phyloP scores from a whole-genome alignment of 2,797 vertebrate genomes.

The Channa striata region DNA sequence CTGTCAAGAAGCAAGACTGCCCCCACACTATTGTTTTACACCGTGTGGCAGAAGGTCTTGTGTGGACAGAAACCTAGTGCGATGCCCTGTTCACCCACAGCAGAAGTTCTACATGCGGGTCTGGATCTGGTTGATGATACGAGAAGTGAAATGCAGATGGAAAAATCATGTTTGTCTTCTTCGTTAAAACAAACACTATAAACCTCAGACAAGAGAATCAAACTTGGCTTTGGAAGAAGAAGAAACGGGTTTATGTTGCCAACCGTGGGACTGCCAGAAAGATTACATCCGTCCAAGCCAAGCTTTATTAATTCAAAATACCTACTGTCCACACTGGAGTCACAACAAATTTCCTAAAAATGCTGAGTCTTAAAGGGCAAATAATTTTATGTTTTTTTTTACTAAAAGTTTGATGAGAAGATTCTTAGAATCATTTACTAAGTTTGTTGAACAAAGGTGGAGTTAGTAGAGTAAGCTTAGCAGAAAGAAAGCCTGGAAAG shows the following conservation, averaged over 20 bases:
- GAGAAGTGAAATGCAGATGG: constrained; percentile 23
- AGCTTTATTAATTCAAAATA: background rate
- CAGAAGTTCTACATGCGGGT: constrained; percentile 13
- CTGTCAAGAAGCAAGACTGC: constrained; percentile 1
- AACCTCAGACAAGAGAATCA: constrained; percentile 4
- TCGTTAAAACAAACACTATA: constrained; percentile 16
- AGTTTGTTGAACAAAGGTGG: background rate
- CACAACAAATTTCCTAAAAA: background rate
- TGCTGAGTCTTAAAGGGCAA: background rate
- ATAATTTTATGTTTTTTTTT: background rate
- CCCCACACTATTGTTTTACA: background rate
- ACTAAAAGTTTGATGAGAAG: background rate
- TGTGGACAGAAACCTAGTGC: background rate
- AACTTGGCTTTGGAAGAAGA: constrained; percentile 1
- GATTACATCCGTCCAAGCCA: no score
- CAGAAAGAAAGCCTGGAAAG: background rate
- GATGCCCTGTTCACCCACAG: constrained; percentile 13
- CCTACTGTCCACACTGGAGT: background rate
- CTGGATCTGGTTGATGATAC: constrained; percentile 28
- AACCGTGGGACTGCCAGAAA: background rate
- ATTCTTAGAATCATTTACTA: no score
- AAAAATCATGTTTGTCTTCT: constrained; percentile 25
- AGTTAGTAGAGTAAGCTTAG: background rate
- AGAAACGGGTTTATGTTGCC: background rate
- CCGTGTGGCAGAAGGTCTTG: constrained; percentile 12